A percentile compares a stretch with the other conserved stretches of the same genome.
These are phyloP conservation scores for Choristoneura rosaceana DNA, from an alignment of 2,888 invertebrate genomes.

Conservation along the genomic window DNA sequence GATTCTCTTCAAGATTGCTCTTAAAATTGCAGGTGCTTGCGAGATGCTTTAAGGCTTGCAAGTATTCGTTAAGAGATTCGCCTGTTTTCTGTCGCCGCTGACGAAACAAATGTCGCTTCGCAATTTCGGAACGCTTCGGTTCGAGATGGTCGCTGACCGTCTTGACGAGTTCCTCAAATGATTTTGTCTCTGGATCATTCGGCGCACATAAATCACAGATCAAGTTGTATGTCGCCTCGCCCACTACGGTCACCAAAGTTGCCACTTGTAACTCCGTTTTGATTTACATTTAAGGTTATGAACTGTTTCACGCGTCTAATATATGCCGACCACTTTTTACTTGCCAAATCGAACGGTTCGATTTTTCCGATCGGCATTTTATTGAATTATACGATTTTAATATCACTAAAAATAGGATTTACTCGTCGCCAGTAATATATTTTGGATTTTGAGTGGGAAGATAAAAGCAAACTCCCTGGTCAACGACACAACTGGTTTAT, in stretches of 20 bases:
- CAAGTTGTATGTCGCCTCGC: slow-evolving; percentile 36
- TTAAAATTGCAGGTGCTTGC: slow-evolving; percentile 38
- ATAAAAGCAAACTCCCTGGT: no score
- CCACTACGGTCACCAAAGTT: slow-evolving; percentile 35
- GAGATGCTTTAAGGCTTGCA: slow-evolving; percentile 40
- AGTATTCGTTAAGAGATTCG: slow-evolving; percentile 43
- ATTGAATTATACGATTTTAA: no score
- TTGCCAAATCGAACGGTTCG: slow-evolving; percentile 24
- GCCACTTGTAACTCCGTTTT: slow-evolving; percentile 22
- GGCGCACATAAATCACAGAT: slow-evolving; percentile 49
- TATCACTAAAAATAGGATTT: not conserved
- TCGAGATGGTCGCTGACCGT: no score
- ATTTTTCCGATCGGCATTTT: slow-evolving; percentile 37
- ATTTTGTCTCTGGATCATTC: slow-evolving; percentile 41
- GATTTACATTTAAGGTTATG: slow-evolving; percentile 20
- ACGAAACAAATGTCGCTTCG: no score
- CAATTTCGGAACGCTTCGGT: no score
- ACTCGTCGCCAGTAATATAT: slow-evolving; percentile 18
- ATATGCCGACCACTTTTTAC: slow-evolving; percentile 32
- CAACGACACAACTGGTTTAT: no score
- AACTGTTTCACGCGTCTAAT: slow-evolving; percentile 39
- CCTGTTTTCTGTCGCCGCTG: no score
- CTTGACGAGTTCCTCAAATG: slow-evolving; percentile 40
- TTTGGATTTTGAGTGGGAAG: not conserved
- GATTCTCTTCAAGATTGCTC: no score